Evolutionary conservation across 2,888 invertebrate genomes (phyloP).

Genomic region (Ctenicera cuprea): DNA sequence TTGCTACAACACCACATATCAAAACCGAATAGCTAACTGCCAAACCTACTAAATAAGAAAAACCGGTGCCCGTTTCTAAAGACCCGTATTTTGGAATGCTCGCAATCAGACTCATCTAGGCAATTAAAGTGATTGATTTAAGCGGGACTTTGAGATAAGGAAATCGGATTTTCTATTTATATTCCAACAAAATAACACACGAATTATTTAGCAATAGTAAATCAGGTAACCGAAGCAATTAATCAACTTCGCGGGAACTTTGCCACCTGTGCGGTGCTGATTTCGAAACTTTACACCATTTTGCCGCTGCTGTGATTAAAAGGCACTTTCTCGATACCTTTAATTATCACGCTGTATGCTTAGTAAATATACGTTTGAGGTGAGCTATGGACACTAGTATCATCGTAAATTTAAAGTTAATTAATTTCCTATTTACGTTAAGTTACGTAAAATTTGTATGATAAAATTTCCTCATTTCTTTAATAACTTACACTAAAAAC

Average conservation of each 20-base stretch:
- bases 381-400: no score
- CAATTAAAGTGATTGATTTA: constrained; percentile 45
- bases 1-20: constrained; percentile 1
- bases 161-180: constrained; percentile 43
- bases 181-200: constrained; percentile 19
- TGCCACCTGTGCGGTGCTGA: constrained; percentile 41
- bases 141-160: constrained; percentile 21
- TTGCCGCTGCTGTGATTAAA: constrained; percentile 9
- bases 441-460: no score
- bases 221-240: constrained; percentile 44
- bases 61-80: constrained; percentile 9
- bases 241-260: constrained; percentile 43
- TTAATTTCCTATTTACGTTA: background rate
- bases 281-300: constrained; percentile 47
- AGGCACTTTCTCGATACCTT: constrained; percentile 36
- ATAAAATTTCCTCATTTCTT: no score
- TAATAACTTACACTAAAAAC: no score
- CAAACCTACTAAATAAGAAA: background rate
- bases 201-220: constrained; percentile 47
- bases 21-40: background rate
- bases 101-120: constrained; percentile 30
- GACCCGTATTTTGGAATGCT: constrained; percentile 41
- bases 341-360: background rate
- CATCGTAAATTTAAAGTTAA: background rate
- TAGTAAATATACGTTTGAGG: constrained; percentile 2